Evolutionary conservation across 2,888 invertebrate species (phyloP).

Genomic region (Eucriotettix oculatus): DNA sequence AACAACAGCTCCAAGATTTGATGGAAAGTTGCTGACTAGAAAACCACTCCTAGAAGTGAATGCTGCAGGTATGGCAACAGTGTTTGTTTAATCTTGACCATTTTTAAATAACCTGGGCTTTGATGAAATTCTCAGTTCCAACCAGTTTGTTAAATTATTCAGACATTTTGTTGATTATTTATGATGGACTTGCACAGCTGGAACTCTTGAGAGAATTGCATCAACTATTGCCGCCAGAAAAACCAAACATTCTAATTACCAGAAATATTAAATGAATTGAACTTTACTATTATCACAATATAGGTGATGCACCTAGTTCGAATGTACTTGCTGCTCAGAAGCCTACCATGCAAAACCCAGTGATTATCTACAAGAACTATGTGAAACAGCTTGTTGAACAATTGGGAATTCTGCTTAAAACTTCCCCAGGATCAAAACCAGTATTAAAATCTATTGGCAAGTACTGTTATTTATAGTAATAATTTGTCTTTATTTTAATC

Average conservation of each 20-base stretch:
- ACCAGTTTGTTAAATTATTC: no score
- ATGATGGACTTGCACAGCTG: no score
- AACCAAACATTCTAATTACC: no score
- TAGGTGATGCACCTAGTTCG: background rate
- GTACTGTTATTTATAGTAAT: background rate
- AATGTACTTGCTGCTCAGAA: background rate
- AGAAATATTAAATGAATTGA: no score
- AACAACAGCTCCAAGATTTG: conserved; percentile 82
- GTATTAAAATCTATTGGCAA: background rate
- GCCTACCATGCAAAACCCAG: background rate
- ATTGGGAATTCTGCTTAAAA: background rate
- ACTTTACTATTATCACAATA: background rate
- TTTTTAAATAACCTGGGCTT: no score
- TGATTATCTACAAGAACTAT: background rate
- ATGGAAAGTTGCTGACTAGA: background rate
- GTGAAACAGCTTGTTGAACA: background rate
- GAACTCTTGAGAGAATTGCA: no score
- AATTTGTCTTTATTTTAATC: no score
- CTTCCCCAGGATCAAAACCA: background rate
- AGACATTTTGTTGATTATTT: no score
- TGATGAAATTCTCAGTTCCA: no score
- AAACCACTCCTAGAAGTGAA: conserved; percentile 56
- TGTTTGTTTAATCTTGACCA: no score
- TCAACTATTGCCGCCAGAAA: no score
- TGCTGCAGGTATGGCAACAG: conserved; percentile 15